Conservation (phyloP, 2,113 vertebrate species). For the Thoracochromis brauschi region DNA sequence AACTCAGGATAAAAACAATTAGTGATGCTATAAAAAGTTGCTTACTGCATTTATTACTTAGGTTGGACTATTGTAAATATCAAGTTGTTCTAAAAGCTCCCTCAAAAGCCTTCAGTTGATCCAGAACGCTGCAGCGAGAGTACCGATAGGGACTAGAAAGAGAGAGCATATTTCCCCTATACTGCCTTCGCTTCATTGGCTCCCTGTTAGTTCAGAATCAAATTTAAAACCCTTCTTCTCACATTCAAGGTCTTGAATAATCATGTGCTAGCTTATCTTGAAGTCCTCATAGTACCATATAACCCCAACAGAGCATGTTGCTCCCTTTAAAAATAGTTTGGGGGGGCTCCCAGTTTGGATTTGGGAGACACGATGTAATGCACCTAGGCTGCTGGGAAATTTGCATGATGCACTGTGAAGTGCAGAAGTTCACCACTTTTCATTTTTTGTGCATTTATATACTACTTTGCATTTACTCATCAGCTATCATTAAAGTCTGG, state of each 20-base stretch:
- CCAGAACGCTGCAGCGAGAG: neutral
- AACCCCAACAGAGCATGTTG: neutral
- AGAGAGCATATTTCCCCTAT: accelerated
- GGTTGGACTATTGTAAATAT: neutral
- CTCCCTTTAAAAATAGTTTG: neutral
- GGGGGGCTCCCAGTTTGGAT: neutral
- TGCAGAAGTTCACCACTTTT: neutral
- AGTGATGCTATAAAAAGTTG: neutral
- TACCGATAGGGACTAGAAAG: accelerated
- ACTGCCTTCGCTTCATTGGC: neutral
- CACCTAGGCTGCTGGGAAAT: neutral
- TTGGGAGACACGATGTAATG: neutral
- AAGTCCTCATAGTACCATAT: neutral
- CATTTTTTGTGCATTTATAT: neutral
- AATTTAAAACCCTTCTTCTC: neutral
- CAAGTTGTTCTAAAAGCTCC: accelerated
- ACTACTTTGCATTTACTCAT: neutral
- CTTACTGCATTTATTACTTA: neutral
- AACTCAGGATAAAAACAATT: neutral
- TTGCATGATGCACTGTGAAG: neutral
- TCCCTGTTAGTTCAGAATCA: neutral
- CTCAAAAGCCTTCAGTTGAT: neutral
- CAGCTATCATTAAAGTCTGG: neutral
- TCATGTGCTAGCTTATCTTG: neutral
- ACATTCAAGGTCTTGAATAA: neutral